These are phyloP conservation scores for Buceros bicornis DNA, from an alignment of 2,797 vertebrate species.

Conservation along the genomic window DNA sequence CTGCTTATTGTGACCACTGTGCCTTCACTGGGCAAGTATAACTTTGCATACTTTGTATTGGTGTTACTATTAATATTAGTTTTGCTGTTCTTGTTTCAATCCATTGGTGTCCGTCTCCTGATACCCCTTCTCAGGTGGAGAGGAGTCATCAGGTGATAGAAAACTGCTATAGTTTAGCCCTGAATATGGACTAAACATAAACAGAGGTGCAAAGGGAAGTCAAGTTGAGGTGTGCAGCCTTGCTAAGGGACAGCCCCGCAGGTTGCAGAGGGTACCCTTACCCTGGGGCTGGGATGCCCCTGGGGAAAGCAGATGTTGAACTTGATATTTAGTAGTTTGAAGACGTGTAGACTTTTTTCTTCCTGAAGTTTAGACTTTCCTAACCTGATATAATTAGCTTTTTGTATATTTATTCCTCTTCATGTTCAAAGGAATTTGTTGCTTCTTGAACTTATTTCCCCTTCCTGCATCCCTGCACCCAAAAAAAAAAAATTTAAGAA, in stretches of 20 bases:
- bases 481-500: background rate
- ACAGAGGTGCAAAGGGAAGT: background rate
- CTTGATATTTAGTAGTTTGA: background rate
- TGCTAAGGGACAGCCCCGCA: background rate
- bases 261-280: too few species aligned
- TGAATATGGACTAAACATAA: background rate
- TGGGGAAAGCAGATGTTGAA: background rate
- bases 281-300: background rate
- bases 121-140: background rate
- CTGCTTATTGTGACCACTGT: background rate
- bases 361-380: too few species aligned
- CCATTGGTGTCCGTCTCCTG: background rate
- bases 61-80: background rate
- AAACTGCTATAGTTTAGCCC: background rate
- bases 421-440: too few species aligned
- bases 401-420: too few species aligned
- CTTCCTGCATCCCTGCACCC: background rate
- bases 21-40: background rate
- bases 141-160: background rate
- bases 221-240: accelerated
- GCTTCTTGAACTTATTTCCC: too few species aligned
- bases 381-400: too few species aligned
- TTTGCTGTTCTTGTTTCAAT: background rate
- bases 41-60: background rate
- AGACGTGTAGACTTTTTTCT: background rate